Evolutionary conservation across 2,888 invertebrate species (phyloP).

Genomic region (Encarsia formosa): DNA sequence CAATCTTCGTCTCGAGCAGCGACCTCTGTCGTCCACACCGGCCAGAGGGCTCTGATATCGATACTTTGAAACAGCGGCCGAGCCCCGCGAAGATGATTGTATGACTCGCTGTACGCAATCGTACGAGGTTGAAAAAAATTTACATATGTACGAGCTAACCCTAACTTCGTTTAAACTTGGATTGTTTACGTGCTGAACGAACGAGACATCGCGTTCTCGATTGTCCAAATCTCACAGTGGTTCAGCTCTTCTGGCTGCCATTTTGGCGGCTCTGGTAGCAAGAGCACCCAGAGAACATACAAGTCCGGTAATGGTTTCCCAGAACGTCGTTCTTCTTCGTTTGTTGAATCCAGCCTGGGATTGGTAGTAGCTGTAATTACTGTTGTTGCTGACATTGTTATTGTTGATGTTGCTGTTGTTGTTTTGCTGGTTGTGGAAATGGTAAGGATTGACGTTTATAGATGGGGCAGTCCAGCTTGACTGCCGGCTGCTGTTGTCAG

Average conservation of each 20-base stretch:
- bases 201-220: too few species aligned
- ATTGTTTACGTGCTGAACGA: too few species aligned
- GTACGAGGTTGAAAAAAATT: too few species aligned
- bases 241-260: slow-evolving; percentile 43
- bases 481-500: not conserved
- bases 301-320: slow-evolving; percentile 52
- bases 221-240: slow-evolving; percentile 41
- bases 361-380: slow-evolving; percentile 29
- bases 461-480: not conserved
- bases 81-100: too few species aligned
- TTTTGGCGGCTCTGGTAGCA: slow-evolving; percentile 49
- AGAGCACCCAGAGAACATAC: slow-evolving; percentile 52
- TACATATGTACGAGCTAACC: too few species aligned
- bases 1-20: slow-evolving; percentile 1
- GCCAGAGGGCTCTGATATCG: too few species aligned
- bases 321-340: slow-evolving; percentile 39
- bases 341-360: slow-evolving; percentile 6
- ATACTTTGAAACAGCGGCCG: too few species aligned
- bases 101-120: too few species aligned
- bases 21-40: too few species aligned
- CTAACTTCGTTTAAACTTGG: too few species aligned
- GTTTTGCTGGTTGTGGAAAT: not conserved
- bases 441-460: not conserved
- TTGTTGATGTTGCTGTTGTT: not conserved
- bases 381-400: not conserved